phyloP scores from a whole-genome alignment of 2,113 vertebrate genomes.

The Nematolebias whitei region DNA sequence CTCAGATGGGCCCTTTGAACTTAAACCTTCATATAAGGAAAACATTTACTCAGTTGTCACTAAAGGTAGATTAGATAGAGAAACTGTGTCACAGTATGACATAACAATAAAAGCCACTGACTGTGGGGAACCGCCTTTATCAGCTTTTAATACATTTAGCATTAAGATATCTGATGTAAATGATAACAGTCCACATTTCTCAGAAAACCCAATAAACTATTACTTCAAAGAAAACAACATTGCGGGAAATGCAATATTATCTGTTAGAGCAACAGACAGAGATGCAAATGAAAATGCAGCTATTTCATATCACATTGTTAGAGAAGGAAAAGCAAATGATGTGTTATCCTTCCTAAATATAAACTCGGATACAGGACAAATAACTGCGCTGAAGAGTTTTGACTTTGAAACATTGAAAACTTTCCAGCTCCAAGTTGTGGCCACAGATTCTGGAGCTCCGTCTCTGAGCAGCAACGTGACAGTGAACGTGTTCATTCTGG shows the following conservation, averaged over 20 bases:
- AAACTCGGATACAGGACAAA: slow-evolving; percentile 64
- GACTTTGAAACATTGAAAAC: slow-evolving; percentile 69
- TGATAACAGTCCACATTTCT: slow-evolving; percentile 72
- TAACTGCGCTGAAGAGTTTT: slow-evolving; percentile 54
- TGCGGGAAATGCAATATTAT: slow-evolving; percentile 54
- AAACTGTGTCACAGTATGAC: slow-evolving; percentile 74
- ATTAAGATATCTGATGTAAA: slow-evolving; percentile 74
- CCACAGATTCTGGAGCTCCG: slow-evolving; percentile 59
- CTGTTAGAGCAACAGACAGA: slow-evolving; percentile 63
- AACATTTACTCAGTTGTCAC: slow-evolving; percentile 61
- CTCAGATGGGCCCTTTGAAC: slow-evolving; percentile 32
- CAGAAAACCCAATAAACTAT: slow-evolving; percentile 46
- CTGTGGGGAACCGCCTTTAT: slow-evolving; percentile 64
- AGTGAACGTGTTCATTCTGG: slow-evolving; percentile 64
- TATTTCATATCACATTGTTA: slow-evolving; percentile 57
- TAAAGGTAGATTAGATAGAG: slow-evolving; percentile 46
- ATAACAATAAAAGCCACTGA: slow-evolving; percentile 70
- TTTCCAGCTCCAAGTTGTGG: slow-evolving; percentile 63
- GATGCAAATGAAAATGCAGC: slow-evolving; percentile 66
- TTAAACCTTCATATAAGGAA: slow-evolving; percentile 53
- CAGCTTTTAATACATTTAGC: slow-evolving; percentile 51
- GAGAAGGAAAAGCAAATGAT: slow-evolving; percentile 20
- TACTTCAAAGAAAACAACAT: slow-evolving; percentile 73
- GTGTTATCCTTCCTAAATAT: slow-evolving; percentile 62
- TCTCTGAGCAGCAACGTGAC: slow-evolving; percentile 43